Percentiles rank a stretch among this genome's conserved stretches.
These are phyloP conservation scores for Anoplius nigerrimus DNA, from an alignment of 2,888 invertebrate genomes.

Conservation along the genomic window DNA sequence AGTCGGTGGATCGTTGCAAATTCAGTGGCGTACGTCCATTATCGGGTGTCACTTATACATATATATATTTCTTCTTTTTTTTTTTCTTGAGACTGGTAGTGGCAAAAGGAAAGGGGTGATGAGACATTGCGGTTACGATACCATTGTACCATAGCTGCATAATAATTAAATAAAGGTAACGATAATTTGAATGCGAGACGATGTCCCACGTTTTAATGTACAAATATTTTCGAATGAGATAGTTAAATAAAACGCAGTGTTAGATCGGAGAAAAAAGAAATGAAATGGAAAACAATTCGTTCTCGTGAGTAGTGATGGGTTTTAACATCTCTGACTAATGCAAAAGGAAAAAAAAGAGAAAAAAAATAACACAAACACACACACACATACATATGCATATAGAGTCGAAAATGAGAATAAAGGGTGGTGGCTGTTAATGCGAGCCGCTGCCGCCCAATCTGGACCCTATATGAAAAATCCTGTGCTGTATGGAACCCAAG, in stretches of 20 bases:
- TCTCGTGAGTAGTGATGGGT: constrained; percentile 59
- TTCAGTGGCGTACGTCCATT: too few relatives aligned
- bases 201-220: constrained; percentile 72
- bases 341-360: constrained; percentile 34
- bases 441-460: constrained; percentile 13
- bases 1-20: constrained; percentile 50
- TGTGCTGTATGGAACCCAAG: constrained; percentile 46
- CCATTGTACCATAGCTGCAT: constrained; percentile 73
- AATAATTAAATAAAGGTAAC: constrained; percentile 68
- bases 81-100: constrained; percentile 52
- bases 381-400: too few relatives aligned
- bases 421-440: constrained; percentile 42
- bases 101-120: constrained; percentile 59
- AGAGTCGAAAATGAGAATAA: constrained; percentile 12
- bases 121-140: constrained; percentile 72
- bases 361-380: constrained; percentile 22
- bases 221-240: constrained; percentile 71
- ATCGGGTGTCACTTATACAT: too few relatives aligned
- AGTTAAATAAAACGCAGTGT: constrained; percentile 70
- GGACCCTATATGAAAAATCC: constrained; percentile 44
- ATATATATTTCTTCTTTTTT: too few relatives aligned
- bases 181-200: constrained; percentile 67
- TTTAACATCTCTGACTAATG: constrained; percentile 46
- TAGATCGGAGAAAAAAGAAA: constrained; percentile 54
- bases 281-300: constrained; percentile 62